Evolutionary conservation across 2,797 vertebrate species (phyloP).

Genomic region (Erethizon dorsatum): DNA sequence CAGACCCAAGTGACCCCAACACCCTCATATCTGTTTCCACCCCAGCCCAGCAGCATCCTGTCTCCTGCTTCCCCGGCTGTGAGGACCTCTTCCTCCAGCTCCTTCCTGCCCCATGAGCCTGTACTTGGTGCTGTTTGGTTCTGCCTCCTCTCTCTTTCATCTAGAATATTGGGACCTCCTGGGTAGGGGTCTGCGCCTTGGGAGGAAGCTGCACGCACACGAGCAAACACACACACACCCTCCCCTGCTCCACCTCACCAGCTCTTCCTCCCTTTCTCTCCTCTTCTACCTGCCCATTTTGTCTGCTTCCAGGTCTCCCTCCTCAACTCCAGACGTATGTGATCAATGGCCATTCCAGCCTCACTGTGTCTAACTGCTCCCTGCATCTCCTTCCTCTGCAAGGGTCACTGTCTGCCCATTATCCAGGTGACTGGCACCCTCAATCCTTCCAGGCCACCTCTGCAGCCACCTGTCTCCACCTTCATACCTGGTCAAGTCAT

Average conservation of each 20-base stretch:
- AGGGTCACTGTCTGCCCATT: not conserved
- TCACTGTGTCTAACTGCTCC: fast-evolving
- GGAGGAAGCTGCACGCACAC: not conserved
- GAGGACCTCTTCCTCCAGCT: not conserved
- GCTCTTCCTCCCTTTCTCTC: not conserved
- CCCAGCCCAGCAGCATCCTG: not conserved
- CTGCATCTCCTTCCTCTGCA: too few species aligned
- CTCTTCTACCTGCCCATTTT: not conserved
- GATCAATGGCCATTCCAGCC: not conserved
- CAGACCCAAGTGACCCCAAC: fast-evolving
- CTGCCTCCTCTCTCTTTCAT: not conserved
- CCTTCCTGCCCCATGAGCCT: not conserved
- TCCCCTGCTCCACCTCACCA: too few species aligned
- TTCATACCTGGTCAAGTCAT: not conserved
- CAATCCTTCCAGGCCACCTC: not conserved
- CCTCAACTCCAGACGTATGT: not conserved
- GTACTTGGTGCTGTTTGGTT: too few species aligned
- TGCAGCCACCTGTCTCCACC: too few species aligned
- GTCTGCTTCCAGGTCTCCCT: not conserved
- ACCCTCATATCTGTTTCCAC: not conserved
- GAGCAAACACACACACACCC: not conserved
- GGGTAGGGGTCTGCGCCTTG: not conserved
- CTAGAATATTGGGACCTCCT: not conserved
- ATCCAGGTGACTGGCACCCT: not conserved
- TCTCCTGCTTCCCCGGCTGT: not conserved